Percentiles rank a stretch among this genome's conserved stretches.
Evolutionary conservation across 2,113 vertebrate species (phyloP).

Genomic region (Lonchura striata): DNA sequence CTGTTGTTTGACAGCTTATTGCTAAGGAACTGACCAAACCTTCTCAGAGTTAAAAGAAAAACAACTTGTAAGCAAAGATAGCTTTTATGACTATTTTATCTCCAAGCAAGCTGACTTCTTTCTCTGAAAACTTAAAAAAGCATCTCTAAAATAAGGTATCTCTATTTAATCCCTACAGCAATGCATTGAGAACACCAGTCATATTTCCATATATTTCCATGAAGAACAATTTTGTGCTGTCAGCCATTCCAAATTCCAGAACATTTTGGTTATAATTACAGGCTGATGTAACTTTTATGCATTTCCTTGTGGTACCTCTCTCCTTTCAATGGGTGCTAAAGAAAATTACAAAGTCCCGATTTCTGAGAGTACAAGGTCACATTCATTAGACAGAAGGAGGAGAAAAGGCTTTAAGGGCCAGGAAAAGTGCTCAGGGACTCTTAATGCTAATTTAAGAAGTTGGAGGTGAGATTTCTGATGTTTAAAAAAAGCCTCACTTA

Average conservation of each 20-base stretch:
- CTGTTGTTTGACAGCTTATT: neutral
- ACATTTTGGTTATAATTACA: neutral
- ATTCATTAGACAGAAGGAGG: neutral
- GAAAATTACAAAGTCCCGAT: neutral
- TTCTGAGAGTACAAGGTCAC: neutral
- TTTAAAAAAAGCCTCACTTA: constrained; percentile 56
- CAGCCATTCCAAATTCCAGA: neutral
- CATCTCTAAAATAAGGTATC: neutral
- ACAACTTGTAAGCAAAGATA: neutral
- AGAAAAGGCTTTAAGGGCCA: neutral
- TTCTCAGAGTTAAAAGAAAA: neutral
- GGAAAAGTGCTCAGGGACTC: neutral
- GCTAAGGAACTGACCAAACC: neutral
- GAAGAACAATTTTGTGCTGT: neutral
- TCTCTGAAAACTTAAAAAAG: neutral
- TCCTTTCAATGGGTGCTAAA: neutral
- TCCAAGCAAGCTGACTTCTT: neutral
- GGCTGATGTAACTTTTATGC: neutral
- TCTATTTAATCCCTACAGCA: neutral
- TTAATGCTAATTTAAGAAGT: neutral
- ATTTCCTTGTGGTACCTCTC: neutral
- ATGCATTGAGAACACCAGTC: neutral
- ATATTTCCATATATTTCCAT: neutral
- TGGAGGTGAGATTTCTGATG: neutral
- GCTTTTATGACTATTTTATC: neutral